Evolutionary conservation across 1,140 invertebrate genomes (phyloP).

Genomic region (Elymnias hypermnestra): DNA sequence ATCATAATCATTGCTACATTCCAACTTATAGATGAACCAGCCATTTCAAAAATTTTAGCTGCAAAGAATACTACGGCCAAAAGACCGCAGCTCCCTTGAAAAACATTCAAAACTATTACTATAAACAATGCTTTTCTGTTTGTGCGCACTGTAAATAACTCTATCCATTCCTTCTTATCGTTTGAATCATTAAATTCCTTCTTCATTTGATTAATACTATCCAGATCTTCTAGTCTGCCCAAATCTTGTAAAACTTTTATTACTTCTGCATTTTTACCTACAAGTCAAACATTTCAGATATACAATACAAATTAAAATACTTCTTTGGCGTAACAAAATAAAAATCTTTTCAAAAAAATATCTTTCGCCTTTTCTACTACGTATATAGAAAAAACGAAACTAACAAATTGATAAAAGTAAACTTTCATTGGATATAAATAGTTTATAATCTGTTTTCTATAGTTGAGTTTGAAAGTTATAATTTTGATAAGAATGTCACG

Average conservation of each 20-base stretch:
- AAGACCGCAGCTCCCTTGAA: conserved; percentile 54
- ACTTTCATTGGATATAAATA: no score
- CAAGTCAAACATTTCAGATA: no score
- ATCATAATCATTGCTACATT: conserved; percentile 35
- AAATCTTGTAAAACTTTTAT: conserved; percentile 14
- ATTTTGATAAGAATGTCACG: no score
- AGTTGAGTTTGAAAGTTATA: no score
- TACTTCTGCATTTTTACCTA: conserved; percentile 22
- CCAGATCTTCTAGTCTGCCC: conserved; percentile 22
- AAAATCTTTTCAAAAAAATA: no score
- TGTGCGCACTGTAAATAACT: conserved; percentile 25
- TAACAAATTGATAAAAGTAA: no score
- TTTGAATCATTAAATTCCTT: conserved; percentile 9
- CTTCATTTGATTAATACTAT: conserved; percentile 18
- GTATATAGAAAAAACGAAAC: no score
- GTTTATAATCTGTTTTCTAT: no score
- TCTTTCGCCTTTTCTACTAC: no score
- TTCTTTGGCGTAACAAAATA: no score
- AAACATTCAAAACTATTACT: conserved; percentile 21
- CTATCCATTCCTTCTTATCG: conserved; percentile 22
- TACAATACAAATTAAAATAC: no score
- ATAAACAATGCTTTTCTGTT: conserved; percentile 32
- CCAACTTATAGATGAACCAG: conserved; percentile 30
- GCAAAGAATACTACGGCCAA: conserved; percentile 76
- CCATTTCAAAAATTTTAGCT: conserved; percentile 57